Evolutionary conservation across 2,888 invertebrate genomes (phyloP).

Genomic region (Gibbula magus): DNA sequence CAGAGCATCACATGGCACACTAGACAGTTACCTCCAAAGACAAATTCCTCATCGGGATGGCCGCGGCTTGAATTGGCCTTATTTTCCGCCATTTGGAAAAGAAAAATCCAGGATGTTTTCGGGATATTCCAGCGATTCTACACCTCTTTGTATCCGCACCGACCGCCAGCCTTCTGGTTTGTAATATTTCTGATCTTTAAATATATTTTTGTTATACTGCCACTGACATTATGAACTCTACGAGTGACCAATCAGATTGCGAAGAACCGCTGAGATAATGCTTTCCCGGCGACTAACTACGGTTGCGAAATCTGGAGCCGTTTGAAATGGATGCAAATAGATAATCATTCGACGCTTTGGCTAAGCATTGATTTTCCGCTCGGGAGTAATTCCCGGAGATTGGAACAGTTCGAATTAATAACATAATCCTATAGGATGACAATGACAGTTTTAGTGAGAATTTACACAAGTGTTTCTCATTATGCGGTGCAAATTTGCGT

Average conservation of each 20-base stretch:
- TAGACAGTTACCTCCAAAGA: slow-evolving; percentile 22
- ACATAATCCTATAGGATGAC: too few species aligned
- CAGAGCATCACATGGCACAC: too few species aligned
- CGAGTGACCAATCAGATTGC: not conserved
- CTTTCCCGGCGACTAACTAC: not conserved
- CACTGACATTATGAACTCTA: not conserved
- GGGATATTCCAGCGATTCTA: too few species aligned
- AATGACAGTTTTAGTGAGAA: too few species aligned
- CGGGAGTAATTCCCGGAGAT: too few species aligned
- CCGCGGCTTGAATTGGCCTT: not conserved
- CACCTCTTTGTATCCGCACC: not conserved
- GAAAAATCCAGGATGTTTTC: not conserved
- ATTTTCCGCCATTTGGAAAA: slow-evolving; percentile 15
- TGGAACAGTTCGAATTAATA: too few species aligned
- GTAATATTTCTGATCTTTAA: not conserved
- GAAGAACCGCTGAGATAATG: not conserved
- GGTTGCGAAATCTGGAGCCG: not conserved
- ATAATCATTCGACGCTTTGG: not conserved
- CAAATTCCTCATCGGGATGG: slow-evolving; percentile 8
- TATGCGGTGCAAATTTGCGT: too few species aligned
- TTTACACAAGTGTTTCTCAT: too few species aligned
- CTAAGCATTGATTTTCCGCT: too few species aligned
- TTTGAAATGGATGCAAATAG: not conserved
- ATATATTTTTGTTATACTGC: not conserved
- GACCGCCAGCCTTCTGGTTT: not conserved